Evolutionary conservation across 2,888 invertebrate species (phyloP).

Genomic region (Thera britannica): DNA sequence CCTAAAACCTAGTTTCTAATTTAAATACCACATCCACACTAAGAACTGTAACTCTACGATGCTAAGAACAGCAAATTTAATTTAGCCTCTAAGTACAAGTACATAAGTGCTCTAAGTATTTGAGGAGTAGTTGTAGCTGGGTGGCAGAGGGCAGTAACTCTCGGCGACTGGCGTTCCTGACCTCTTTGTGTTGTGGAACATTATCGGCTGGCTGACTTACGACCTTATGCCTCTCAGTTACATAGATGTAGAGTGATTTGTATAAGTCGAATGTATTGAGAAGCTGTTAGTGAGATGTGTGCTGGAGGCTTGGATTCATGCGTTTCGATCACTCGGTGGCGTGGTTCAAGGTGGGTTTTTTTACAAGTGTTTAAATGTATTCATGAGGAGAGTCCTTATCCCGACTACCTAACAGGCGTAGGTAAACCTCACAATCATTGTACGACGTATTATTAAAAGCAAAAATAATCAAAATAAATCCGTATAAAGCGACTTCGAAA

Average conservation of each 20-base stretch:
- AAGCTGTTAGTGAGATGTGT: constrained; percentile 84
- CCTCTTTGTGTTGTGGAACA: constrained; percentile 41
- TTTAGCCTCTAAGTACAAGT: constrained; percentile 81
- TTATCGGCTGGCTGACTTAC: constrained; percentile 47
- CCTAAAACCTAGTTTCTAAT: constrained; percentile 64
- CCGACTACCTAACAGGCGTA: constrained; percentile 59
- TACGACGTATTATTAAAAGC: constrained; percentile 48
- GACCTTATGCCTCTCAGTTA: constrained; percentile 82
- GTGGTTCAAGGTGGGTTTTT: constrained; percentile 79
- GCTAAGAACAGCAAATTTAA: constrained; percentile 76
- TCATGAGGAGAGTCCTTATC: constrained; percentile 68
- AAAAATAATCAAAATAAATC: constrained; percentile 49
- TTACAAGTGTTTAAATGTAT: constrained; percentile 80
- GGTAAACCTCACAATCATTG: constrained; percentile 50
- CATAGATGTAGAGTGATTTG: constrained; percentile 73
- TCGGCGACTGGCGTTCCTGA: constrained; percentile 48
- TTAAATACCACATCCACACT: constrained; percentile 77
- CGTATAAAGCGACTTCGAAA: constrained; percentile 46
- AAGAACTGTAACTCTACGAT: constrained; percentile 72
- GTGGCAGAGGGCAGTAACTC: constrained; percentile 78
- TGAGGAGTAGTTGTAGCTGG: constrained; percentile 75
- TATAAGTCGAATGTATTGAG: constrained; percentile 78
- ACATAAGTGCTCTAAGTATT: constrained; percentile 78
- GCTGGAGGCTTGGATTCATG: constrained; percentile 83
- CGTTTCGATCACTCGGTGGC: constrained; percentile 85